Percentiles rank a stretch among this genome's conserved stretches.
phyloP scores from a whole-genome alignment of 2,113 vertebrate species.

The Macquaria australasica region DNA sequence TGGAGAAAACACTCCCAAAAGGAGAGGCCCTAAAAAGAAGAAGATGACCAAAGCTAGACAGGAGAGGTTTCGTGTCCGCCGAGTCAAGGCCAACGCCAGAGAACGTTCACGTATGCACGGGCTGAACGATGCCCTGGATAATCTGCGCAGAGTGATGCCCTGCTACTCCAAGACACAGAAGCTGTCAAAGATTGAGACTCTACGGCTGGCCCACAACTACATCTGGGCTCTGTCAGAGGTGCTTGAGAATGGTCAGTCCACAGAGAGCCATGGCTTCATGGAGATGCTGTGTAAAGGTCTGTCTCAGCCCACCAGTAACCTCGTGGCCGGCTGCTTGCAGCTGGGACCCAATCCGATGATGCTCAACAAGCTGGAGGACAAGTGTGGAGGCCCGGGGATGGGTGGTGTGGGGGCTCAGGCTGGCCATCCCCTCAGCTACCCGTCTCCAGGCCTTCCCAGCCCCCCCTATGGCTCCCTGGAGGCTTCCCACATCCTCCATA shows the following conservation, averaged over 20 bases:
- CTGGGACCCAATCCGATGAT: conserved; percentile 85
- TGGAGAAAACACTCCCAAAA: conserved; percentile 90
- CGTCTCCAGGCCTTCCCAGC: conserved; percentile 94
- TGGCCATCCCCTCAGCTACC: conserved; percentile 88
- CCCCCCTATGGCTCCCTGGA: conserved; percentile 96
- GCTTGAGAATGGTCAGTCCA: conserved; percentile 91
- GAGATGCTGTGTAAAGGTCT: conserved; percentile 99
- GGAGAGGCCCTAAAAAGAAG: conserved; percentile 98
- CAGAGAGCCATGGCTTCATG: conserved; percentile 92
- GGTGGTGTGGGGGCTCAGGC: conserved; percentile 74
- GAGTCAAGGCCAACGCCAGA: conserved; percentile 95
- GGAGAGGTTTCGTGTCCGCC: conserved; percentile 91
- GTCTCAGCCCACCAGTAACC: conserved; percentile 97
- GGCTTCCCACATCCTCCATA: conserved; percentile 90
- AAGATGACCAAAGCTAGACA: conserved; percentile 97
- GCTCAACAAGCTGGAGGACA: conserved; percentile 91
- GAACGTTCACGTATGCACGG: conserved; percentile 97
- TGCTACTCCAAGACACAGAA: conserved; percentile 99
- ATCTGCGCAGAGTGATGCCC: conserved; percentile 94
- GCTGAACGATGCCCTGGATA: conserved; percentile 95
- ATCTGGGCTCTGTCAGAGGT: conserved; percentile 99
- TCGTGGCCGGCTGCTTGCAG: conserved; percentile 96
- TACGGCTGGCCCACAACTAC: conserved; percentile 95
- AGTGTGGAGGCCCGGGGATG: conserved; percentile 76
- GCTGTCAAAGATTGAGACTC: conserved; percentile 96